A percentile compares a stretch with the other conserved stretches of the same genome.
These are phyloP conservation scores for Amia ocellicauda DNA, from an alignment of 2,113 vertebrate species.

Conservation along the genomic window DNA sequence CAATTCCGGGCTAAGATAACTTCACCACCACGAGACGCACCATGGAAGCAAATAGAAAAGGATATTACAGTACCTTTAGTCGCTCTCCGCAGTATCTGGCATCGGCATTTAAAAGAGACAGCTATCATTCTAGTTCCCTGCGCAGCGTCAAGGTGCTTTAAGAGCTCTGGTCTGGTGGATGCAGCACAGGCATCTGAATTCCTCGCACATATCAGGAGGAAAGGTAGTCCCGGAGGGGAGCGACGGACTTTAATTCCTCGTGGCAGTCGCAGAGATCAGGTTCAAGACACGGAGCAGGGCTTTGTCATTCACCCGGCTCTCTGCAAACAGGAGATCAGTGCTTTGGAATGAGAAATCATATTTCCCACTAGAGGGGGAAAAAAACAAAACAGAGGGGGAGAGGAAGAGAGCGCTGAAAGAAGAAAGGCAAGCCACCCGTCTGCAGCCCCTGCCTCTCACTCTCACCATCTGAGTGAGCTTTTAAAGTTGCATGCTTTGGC, in stretches of 20 bases:
- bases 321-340: conserved; percentile 29
- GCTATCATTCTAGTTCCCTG: conserved; percentile 90
- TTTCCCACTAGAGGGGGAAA: conserved; percentile 4
- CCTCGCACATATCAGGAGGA: conserved; percentile 62
- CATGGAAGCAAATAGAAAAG: background rate
- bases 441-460: conserved; percentile 3
- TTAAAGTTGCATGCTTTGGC: conserved; percentile 25
- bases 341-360: conserved; percentile 14
- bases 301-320: conserved; percentile 57
- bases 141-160: conserved; percentile 56
- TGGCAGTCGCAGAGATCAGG: conserved; percentile 71
- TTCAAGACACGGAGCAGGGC: conserved; percentile 59
- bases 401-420: background rate
- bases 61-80: conserved; percentile 84
- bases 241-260: conserved; percentile 73
- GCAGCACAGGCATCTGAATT: conserved; percentile 70
- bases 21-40: background rate
- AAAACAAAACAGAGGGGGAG: background rate
- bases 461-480: conserved; percentile 21
- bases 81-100: conserved; percentile 92
- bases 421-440: conserved; percentile 11
- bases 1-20: background rate
- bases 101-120: conserved; percentile 98
- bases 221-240: conserved; percentile 70
- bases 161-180: conserved; percentile 62